These are phyloP conservation scores for Cyprinodon variegatus DNA, from an alignment of 2,113 vertebrate species.

Conservation along the genomic window DNA sequence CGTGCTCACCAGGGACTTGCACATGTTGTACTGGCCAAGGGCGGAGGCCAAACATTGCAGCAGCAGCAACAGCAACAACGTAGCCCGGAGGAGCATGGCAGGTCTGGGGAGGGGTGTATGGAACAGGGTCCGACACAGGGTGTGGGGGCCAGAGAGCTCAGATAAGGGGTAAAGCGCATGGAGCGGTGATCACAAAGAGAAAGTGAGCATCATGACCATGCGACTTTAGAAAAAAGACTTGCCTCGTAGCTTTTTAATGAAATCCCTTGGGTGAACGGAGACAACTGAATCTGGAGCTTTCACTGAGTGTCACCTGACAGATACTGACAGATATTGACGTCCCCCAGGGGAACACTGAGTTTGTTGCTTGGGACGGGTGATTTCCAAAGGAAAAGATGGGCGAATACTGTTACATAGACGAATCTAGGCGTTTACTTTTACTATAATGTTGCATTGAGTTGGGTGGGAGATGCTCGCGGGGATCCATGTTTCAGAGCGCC, in stretches of 20 bases:
- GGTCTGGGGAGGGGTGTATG: conserved; percentile 58
- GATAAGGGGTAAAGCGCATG: conserved; percentile 83
- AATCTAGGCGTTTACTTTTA: conserved; percentile 51
- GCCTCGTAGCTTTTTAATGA: conserved; percentile 11
- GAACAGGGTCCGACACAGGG: conserved; percentile 65
- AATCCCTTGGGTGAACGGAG: conserved; percentile 20
- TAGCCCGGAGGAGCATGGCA: conserved; percentile 86
- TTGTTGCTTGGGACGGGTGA: conserved; percentile 42
- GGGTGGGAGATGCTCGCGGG: conserved; percentile 37
- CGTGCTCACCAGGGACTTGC: conserved; percentile 96
- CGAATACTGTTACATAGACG: conserved; percentile 45
- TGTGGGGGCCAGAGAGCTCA: conserved; percentile 80
- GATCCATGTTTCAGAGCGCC: conserved; percentile 54
- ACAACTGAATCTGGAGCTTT: conserved; percentile 21
- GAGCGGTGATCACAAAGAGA: conserved; percentile 75
- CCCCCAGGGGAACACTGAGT: conserved; percentile 40
- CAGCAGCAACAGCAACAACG: conserved; percentile 84
- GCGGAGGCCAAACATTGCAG: conserved; percentile 85
- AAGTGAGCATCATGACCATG: conserved; percentile 34
- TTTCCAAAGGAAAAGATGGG: conserved; percentile 47
- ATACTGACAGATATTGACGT: conserved; percentile 40
- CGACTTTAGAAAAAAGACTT: conserved; percentile 15
- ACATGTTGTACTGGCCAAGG: conserved; percentile 93
- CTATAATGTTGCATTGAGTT: conserved; percentile 64
- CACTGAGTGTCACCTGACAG: conserved; percentile 42